These are phyloP conservation scores for Drosophila simulans DNA, from an alignment of 1,140 invertebrate species.

Conservation along the genomic window DNA sequence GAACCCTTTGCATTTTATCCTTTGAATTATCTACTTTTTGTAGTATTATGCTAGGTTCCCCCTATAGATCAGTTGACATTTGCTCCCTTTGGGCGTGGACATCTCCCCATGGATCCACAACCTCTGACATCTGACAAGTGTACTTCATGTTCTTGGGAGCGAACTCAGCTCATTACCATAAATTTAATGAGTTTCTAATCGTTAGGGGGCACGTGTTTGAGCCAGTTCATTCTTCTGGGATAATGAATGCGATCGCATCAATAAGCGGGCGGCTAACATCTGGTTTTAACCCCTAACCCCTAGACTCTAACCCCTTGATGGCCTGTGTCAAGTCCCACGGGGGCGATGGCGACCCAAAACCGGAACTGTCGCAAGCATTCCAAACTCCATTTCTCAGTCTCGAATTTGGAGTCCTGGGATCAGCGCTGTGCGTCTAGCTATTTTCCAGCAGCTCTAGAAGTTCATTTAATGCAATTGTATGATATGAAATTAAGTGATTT, in stretches of 20 bases:
- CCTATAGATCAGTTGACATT: background rate
- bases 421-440: constrained; percentile 3
- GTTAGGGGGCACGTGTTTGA: constrained; percentile 67
- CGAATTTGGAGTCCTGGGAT: constrained; percentile 13
- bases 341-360: constrained; percentile 36
- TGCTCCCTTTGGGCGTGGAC: background rate
- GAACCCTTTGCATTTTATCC: too few species aligned
- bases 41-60: background rate
- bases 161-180: constrained; percentile 75
- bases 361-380: constrained; percentile 43
- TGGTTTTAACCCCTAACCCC: constrained; percentile 58
- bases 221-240: constrained; percentile 18
- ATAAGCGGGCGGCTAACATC: constrained; percentile 55
- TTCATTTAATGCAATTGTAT: background rate
- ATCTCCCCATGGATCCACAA: constrained; percentile 44
- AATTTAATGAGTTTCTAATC: constrained; percentile 84
- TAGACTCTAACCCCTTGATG: constrained; percentile 68
- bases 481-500: too few species aligned
- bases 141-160: constrained; percentile 19
- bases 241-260: constrained; percentile 74
- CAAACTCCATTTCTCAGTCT: constrained; percentile 14
- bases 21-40: too few species aligned
- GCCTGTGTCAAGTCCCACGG: constrained; percentile 41
- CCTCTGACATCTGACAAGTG: constrained; percentile 64
- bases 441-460: background rate